Conservation (phyloP, 2,888 invertebrate genomes). For the Microctonus aethiopoides region DNA sequence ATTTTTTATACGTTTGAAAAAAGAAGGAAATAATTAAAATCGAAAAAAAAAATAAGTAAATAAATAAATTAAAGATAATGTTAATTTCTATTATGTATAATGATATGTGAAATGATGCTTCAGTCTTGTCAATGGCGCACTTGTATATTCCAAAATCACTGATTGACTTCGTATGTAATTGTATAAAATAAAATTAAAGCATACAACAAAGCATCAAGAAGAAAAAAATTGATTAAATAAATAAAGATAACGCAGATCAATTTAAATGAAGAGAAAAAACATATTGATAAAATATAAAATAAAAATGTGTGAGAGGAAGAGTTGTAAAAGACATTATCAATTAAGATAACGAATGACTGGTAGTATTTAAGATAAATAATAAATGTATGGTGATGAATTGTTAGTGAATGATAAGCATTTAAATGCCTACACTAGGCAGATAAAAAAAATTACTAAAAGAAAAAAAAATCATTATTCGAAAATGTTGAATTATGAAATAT, state of each 20-base stretch:
- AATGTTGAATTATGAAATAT: conserved; percentile 50
- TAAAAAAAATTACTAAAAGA: background rate
- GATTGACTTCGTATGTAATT: conserved; percentile 35
- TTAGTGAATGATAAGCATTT: conserved; percentile 47
- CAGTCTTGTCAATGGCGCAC: conserved; percentile 27
- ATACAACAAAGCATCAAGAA: background rate
- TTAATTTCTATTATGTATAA: conserved; percentile 18
- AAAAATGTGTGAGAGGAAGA: background rate
- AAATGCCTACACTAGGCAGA: conserved; percentile 22
- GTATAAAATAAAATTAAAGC: conserved; percentile 35
- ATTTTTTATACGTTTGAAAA: conserved; percentile 34
- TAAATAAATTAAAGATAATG: conserved; percentile 15
- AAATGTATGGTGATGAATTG: conserved; percentile 51
- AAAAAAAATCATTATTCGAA: conserved; percentile 43
- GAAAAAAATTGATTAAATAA: background rate
- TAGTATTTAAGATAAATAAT: conserved; percentile 46
- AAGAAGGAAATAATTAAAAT: background rate
- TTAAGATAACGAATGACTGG: conserved; percentile 47
- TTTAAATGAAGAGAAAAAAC: background rate
- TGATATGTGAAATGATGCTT: conserved; percentile 28
- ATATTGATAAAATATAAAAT: background rate
- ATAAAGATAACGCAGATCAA: conserved; percentile 5
- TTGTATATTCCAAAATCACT: conserved; percentile 46
- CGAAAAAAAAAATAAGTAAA: conserved; percentile 18
- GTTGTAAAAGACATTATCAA: conserved; percentile 21